These are phyloP conservation scores for Neodiprion virginianus DNA, from an alignment of 1,140 invertebrate genomes.

Conservation along the genomic window DNA sequence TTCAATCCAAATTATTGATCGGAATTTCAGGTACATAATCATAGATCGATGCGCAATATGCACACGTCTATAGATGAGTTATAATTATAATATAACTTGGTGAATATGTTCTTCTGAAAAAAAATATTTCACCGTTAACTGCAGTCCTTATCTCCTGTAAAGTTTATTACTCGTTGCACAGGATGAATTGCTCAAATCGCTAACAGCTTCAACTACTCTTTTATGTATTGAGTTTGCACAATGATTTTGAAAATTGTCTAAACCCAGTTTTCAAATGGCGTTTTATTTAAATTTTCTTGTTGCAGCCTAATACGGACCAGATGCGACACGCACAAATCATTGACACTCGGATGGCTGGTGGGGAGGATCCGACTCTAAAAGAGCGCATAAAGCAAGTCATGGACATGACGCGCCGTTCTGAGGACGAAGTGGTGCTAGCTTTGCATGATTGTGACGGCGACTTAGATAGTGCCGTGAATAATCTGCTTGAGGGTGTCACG, in stretches of 20 bases:
- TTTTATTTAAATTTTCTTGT: neutral
- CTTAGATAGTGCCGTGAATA: conserved; percentile 75
- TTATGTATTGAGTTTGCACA: neutral
- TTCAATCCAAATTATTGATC: no score
- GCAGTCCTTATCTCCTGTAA: neutral
- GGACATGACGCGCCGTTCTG: conserved; percentile 80
- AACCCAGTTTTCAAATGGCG: conserved; percentile 21
- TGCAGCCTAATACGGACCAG: conserved; percentile 47
- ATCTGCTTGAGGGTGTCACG: conserved; percentile 74
- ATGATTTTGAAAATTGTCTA: conserved; percentile 25
- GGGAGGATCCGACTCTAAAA: conserved; percentile 71
- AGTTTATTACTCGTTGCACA: neutral
- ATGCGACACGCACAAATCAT: conserved; percentile 75
- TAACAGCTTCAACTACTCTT: neutral
- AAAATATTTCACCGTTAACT: neutral
- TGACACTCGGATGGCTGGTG: conserved; percentile 64
- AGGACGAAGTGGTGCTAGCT: conserved; percentile 83
- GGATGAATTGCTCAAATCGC: neutral
- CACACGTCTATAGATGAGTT: no score
- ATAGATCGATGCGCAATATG: no score
- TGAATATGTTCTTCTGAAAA: no score
- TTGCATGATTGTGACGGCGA: conserved; percentile 84
- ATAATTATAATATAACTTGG: no score
- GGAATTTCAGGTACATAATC: no score
- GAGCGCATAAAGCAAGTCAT: conserved; percentile 81